Base-by-base conservation (phyloP, 2,888 invertebrate genomes). In the Andrena bucephala region DNA sequence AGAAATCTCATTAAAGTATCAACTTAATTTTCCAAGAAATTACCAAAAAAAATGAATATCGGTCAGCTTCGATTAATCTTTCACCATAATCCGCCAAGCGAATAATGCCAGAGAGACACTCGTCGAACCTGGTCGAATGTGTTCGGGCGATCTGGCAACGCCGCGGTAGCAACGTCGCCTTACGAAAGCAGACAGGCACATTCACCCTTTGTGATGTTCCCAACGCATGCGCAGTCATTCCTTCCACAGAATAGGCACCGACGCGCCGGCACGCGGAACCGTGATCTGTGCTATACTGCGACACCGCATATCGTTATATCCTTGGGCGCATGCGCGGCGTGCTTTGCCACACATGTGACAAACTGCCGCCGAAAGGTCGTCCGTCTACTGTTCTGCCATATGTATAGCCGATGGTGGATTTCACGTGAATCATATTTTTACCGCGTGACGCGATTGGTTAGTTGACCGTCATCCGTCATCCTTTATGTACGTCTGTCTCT, bases 131-230 rank as follows among this genome's bases (percentile, higher is more conserved):
- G 42, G 36, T 72, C 80, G 59, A 74, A 77, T 60, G 77, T 73
- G 65, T 81, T 63, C 33, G 50, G 36, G 4, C 36, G 68, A 71
- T 71, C 62, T 36, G 82, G 82, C 85, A 87, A 87, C 87, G 68
- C 83, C 69, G 83, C 79, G 63, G 54, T 27, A 65, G 85, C 87
- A 88, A 86, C 82, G 78, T 71, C 77, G 89, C 86, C 71, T 86
- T 89, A 86, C 88, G 86, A 83, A 86, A 86, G 87, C 84, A 85
- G 85, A 81, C 87, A 90, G 89, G 87, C 89, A 80, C 90, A 89
- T 90, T 90, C 88, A 90, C 90, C 90, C 89, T 89, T 86, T 81
- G 74, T 72, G 81, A 77, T 83, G 81, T 76, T 60, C 71, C 54
- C 24, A 29, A 84, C 89, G 88, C 90, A 83, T 89, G 91, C 91